phyloP scores from a whole-genome alignment of 2,888 invertebrate species.

The Autographa pulchrina region DNA sequence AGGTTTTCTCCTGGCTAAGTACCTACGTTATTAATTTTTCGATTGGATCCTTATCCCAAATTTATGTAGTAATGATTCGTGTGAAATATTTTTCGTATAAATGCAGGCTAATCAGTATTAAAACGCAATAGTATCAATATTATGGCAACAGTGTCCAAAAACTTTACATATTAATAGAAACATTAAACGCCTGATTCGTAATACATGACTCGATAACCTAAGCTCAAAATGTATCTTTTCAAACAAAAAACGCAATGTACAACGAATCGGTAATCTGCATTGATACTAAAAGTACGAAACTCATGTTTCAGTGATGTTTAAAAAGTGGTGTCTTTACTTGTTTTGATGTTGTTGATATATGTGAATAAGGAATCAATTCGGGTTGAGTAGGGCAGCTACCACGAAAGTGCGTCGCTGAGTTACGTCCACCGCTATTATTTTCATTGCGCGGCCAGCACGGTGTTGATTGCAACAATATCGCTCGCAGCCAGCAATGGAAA shows the following conservation, averaged over 20 bases:
- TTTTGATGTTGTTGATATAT: slow-evolving; percentile 89
- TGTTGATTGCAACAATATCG: slow-evolving; percentile 15
- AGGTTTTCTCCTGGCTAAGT: slow-evolving; percentile 44
- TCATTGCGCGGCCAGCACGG: slow-evolving; percentile 26
- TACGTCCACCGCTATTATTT: slow-evolving; percentile 6
- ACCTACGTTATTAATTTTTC: slow-evolving; percentile 38
- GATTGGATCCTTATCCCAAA: slow-evolving; percentile 42
- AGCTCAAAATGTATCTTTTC: slow-evolving; percentile 11
- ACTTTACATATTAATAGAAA: slow-evolving; percentile 14
- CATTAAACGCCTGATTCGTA: slow-evolving; percentile 43
- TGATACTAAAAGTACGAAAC: slow-evolving; percentile 46
- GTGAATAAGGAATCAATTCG: slow-evolving; percentile 87
- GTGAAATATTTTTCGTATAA: slow-evolving; percentile 56
- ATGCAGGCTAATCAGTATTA: slow-evolving; percentile 60
- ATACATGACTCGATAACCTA: slow-evolving; percentile 36
- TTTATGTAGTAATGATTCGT: slow-evolving; percentile 49
- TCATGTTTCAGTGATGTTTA: slow-evolving; percentile 68
- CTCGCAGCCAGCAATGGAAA: slow-evolving; percentile 23
- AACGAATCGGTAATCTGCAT: slow-evolving; percentile 60
- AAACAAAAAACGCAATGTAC: slow-evolving; percentile 46
- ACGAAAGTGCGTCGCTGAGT: slow-evolving; percentile 28
- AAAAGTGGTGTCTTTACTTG: slow-evolving; percentile 81
- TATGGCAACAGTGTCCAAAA: slow-evolving; percentile 24
- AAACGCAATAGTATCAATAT: slow-evolving; percentile 35
- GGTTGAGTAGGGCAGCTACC: slow-evolving; percentile 64